Evolutionary conservation across 2,888 invertebrate genomes (phyloP).

Genomic region (Aricia artaxerxes): DNA sequence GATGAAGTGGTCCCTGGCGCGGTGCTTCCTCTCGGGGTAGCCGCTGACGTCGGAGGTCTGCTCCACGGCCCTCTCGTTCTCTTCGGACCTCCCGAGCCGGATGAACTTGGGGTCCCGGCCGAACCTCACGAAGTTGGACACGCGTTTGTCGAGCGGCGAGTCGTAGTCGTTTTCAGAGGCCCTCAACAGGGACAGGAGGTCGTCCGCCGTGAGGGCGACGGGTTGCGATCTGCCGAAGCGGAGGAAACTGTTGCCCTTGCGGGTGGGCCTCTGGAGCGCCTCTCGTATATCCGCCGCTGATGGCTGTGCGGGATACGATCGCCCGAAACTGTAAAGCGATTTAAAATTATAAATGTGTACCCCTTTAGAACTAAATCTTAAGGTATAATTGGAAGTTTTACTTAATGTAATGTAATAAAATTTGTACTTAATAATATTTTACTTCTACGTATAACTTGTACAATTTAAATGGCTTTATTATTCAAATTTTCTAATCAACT

Average conservation of each 20-base stretch:
- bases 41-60: slow-evolving; percentile 56
- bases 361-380: too few relatives aligned
- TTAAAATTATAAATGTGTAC: neutral
- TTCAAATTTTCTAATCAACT: neutral
- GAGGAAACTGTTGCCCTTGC: slow-evolving; percentile 67
- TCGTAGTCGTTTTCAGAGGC: slow-evolving; percentile 68
- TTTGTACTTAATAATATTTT: neutral
- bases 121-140: slow-evolving; percentile 36
- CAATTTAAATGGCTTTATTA: neutral
- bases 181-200: slow-evolving; percentile 61
- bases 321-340: slow-evolving; percentile 59
- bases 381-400: too few relatives aligned
- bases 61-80: slow-evolving; percentile 58
- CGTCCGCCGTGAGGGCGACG: slow-evolving; percentile 60
- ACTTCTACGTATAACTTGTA: slow-evolving; percentile 19
- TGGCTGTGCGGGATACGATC: slow-evolving; percentile 67
- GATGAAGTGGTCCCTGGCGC: slow-evolving; percentile 70
- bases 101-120: slow-evolving; percentile 55
- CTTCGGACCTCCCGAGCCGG: slow-evolving; percentile 67
- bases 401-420: too few relatives aligned
- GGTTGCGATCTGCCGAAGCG: slow-evolving; percentile 71
- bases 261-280: slow-evolving; percentile 56
- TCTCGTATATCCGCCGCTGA: slow-evolving; percentile 69
- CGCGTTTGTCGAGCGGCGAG: slow-evolving; percentile 55
- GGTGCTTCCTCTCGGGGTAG: slow-evolving; percentile 65